Conservation (phyloP, 2,888 invertebrate species). For the Saturnia pavonia region DNA sequence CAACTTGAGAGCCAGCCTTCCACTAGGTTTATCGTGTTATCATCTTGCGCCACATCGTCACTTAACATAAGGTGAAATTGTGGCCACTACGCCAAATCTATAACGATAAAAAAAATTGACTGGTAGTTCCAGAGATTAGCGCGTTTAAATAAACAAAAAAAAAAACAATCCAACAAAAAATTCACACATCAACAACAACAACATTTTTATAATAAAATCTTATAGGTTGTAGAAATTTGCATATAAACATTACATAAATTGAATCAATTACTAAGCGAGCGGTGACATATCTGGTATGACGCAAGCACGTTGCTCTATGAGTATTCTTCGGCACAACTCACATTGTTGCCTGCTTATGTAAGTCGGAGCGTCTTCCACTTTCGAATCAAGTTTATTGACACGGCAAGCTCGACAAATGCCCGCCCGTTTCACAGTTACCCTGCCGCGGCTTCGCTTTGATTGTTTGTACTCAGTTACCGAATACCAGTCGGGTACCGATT, state of each 20-base stretch:
- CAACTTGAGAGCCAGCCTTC: too few relatives aligned
- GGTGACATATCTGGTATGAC: slow-evolving; percentile 32
- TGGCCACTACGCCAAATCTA: too few relatives aligned
- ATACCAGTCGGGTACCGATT: slow-evolving; percentile 34
- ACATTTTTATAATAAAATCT: background rate
- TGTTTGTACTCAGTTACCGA: slow-evolving; percentile 41
- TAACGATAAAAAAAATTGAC: too few relatives aligned
- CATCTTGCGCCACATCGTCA: too few relatives aligned
- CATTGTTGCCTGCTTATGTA: slow-evolving; percentile 80
- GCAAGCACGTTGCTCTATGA: slow-evolving; percentile 42
- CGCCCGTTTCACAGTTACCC: slow-evolving; percentile 75
- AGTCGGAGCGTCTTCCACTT: slow-evolving; percentile 80
- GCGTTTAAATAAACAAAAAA: too few relatives aligned
- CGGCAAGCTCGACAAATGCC: slow-evolving; percentile 78
- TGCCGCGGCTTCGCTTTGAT: slow-evolving; percentile 69
- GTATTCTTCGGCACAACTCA: slow-evolving; percentile 54
- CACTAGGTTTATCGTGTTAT: too few relatives aligned
- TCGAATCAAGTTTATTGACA: slow-evolving; percentile 83
- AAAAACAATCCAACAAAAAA: too few relatives aligned
- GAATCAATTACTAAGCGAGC: slow-evolving; percentile 17
- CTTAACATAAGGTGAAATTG: too few relatives aligned
- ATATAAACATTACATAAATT: slow-evolving; percentile 18
- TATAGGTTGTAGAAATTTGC: background rate
- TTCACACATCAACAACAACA: too few relatives aligned
- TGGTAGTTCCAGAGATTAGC: too few relatives aligned